Base-by-base conservation (phyloP, 2,888 invertebrate species). In the Automeris io region DNA sequence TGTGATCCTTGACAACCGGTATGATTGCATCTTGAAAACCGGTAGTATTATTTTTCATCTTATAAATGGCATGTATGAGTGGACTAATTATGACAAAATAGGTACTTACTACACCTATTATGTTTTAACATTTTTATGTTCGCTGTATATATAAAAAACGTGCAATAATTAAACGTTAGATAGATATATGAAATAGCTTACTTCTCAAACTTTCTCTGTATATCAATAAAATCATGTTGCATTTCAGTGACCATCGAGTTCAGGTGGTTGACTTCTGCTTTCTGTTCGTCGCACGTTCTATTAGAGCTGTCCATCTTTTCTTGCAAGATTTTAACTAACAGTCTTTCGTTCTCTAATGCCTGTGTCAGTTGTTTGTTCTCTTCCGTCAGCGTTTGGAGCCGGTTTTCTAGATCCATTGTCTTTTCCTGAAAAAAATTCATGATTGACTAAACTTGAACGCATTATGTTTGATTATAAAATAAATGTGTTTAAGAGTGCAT, bases 261-360 rank as follows among this genome's bases (percentile, higher is more conserved):
- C 8, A 83, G 63, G 41, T 76, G 79, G 40, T 75, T 75, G 32
- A 80, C 69, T 51, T 90, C 88, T 0, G 76, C 71, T 54, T 83
- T 87, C 57, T 87, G 87, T 46, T 90, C 89, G 41, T 81, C 85
- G 40, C 83, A 72, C 36, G 87, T 62, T 40, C 77, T 49, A 46
- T 80, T 85, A 4, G 88, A 68, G 54, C 87, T 87, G n/a, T 85
- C 83, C 35, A 88, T 66, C 43, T 87, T 83, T 47, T 87, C 87
- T 33, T 74, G 70, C 5, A 90, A 56, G 2, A 87, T 83, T 52
- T 63, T 70, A 51, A 88, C 89, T 11, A 88, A 62, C 18, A 83
- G 80, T 41, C 89, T 73, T 57, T 90, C 90, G 16, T 85, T 87
- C 44, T 90, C 89, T 11, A 89, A 61, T 0, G 87, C 81, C 33